Conservation (phyloP, 2,797 vertebrate species). For the Morelia viridis region DNA sequence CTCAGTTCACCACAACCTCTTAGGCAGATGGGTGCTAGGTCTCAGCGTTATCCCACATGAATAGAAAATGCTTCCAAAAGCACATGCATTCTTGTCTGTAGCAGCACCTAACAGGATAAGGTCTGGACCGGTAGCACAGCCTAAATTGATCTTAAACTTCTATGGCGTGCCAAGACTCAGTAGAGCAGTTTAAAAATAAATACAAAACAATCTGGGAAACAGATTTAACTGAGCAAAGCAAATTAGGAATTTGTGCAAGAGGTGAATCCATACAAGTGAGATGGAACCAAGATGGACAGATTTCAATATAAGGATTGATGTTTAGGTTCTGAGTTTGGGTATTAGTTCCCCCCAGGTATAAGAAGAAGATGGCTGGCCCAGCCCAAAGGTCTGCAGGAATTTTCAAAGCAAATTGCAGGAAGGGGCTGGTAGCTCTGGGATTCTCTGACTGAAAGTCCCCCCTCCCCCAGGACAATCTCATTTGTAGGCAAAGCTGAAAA, state of each 20-base stretch:
- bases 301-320: not conserved
- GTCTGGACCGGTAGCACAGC: not conserved
- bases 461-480: not conserved
- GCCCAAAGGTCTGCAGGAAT: not conserved
- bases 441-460: not conserved
- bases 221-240: not conserved
- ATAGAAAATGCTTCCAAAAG: not conserved
- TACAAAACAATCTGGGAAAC: not conserved
- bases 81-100: not conserved
- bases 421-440: not conserved
- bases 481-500: constrained; percentile 33
- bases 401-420: not conserved
- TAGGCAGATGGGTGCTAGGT: not conserved
- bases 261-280: not conserved
- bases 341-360: not conserved
- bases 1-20: not conserved
- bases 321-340: not conserved
- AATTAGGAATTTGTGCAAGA: not conserved
- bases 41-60: not conserved
- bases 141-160: not conserved
- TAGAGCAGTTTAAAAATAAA: not conserved
- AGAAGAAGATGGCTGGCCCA: not conserved
- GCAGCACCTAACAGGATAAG: not conserved
- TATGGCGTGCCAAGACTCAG: not conserved
- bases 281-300: not conserved